Evolutionary conservation across 2,888 invertebrate genomes (phyloP).

Genomic region (Morpho achilles): DNA sequence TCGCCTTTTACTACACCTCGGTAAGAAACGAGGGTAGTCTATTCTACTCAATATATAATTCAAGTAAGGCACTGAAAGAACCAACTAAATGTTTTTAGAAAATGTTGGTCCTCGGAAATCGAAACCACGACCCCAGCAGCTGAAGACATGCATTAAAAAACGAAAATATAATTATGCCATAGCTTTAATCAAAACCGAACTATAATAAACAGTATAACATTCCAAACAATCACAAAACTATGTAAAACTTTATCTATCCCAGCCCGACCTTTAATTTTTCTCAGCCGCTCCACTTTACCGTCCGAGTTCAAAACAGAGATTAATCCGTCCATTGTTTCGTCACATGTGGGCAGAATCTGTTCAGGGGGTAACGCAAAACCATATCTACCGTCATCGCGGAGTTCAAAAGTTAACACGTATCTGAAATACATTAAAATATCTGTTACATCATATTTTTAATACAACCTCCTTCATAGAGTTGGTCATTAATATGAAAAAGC

Average conservation of each 20-base stretch:
- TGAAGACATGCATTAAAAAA: no score
- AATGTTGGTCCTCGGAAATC: neutral
- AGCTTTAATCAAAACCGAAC: slow-evolving; percentile 35
- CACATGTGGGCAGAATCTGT: slow-evolving; percentile 81
- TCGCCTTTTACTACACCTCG: no score
- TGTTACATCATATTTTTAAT: no score
- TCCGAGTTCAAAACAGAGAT: slow-evolving; percentile 35
- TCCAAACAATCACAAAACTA: slow-evolving; percentile 36
- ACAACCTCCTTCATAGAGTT: no score
- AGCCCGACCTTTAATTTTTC: neutral
- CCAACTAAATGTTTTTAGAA: neutral
- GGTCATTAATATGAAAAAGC: no score
- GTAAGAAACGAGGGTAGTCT: no score
- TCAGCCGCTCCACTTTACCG: neutral
- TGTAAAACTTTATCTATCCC: slow-evolving; percentile 29
- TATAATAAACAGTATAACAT: slow-evolving; percentile 46
- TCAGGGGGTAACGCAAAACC: slow-evolving; percentile 83
- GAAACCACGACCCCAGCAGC: no score
- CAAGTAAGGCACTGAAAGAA: no score
- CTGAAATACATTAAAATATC: slow-evolving; percentile 31
- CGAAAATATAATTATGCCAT: no score
- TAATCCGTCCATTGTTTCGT: slow-evolving; percentile 79
- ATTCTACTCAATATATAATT: no score
- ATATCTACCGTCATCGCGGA: slow-evolving; percentile 78
- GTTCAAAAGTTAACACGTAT: slow-evolving; percentile 83